Percentiles rank a stretch among this genome's conserved stretches.
These are phyloP conservation scores for Alfaro cultratus DNA, from an alignment of 2,797 vertebrate genomes.

Conservation along the genomic window DNA sequence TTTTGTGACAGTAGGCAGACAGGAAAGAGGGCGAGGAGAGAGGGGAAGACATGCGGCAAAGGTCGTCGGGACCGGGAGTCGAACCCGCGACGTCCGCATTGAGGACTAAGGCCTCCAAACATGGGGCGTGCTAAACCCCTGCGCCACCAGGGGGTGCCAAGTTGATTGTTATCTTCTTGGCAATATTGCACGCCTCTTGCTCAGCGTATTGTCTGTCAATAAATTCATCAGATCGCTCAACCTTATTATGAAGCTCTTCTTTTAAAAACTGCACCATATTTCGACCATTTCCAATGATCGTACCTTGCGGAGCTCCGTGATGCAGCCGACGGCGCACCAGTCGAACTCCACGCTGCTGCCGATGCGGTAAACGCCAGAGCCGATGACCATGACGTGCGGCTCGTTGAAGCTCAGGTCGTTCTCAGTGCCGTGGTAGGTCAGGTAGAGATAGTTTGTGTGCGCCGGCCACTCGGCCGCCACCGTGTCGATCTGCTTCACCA, in stretches of 20 bases:
- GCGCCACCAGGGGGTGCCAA: no score
- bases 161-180: no score
- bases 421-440: conserved; percentile 90
- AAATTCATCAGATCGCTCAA: no score
- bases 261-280: neutral
- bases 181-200: no score
- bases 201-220: no score
- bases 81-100: no score
- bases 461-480: conserved; percentile 98
- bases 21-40: no score
- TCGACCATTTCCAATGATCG: neutral
- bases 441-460: conserved; percentile 95
- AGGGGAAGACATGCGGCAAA: no score
- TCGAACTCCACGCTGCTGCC: conserved; percentile 98
- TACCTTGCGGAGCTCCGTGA: conserved; percentile 94
- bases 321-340: conserved; percentile 97
- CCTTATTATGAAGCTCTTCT: neutral
- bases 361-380: conserved; percentile 96
- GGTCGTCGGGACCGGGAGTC: no score
- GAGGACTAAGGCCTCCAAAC: no score
- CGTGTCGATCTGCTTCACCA: conserved; percentile 97
- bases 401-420: conserved; percentile 87
- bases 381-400: conserved; percentile 94
- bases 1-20: no score
- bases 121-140: no score